Percentiles rank a stretch among this genome's conserved stretches.
Evolutionary conservation across 2,797 vertebrate species (phyloP).

Genomic region (Ptychadena robeensis): DNA sequence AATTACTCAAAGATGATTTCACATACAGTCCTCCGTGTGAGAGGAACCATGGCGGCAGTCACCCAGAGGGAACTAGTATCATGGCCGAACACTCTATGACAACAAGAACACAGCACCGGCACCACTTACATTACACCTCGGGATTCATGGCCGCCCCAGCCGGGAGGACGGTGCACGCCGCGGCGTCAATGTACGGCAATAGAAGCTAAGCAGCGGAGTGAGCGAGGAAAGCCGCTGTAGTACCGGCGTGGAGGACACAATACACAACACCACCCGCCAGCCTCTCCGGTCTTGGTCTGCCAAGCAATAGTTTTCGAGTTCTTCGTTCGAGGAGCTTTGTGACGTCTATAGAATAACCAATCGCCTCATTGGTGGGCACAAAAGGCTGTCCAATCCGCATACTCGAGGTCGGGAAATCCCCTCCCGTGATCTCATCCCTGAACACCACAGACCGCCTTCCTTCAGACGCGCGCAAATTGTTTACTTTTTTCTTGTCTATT

Average conservation of each 20-base stretch:
- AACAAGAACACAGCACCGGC: constrained; percentile 15
- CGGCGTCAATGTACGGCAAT: neutral
- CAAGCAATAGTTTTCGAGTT: neutral
- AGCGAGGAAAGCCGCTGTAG: no score
- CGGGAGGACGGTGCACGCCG: neutral
- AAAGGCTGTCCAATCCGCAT: neutral
- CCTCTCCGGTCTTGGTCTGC: neutral
- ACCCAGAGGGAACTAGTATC: no score
- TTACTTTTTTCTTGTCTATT: constrained; percentile 34
- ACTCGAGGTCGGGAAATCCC: neutral
- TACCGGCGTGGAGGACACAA: no score
- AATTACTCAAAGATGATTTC: no score
- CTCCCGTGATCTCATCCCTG: neutral
- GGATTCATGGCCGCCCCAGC: constrained; percentile 31
- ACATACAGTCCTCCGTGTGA: no score
- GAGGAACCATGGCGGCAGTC: no score
- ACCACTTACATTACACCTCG: constrained; percentile 52
- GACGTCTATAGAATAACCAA: neutral
- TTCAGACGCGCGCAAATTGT: neutral
- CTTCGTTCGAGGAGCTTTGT: neutral
- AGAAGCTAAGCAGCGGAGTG: no score
- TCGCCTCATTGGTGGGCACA: neutral
- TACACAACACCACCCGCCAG: neutral
- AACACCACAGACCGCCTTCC: neutral
- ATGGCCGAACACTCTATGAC: constrained; percentile 4